Base-by-base conservation (phyloP, 2,888 invertebrate genomes). In the Tromatobia lineatoria region DNA sequence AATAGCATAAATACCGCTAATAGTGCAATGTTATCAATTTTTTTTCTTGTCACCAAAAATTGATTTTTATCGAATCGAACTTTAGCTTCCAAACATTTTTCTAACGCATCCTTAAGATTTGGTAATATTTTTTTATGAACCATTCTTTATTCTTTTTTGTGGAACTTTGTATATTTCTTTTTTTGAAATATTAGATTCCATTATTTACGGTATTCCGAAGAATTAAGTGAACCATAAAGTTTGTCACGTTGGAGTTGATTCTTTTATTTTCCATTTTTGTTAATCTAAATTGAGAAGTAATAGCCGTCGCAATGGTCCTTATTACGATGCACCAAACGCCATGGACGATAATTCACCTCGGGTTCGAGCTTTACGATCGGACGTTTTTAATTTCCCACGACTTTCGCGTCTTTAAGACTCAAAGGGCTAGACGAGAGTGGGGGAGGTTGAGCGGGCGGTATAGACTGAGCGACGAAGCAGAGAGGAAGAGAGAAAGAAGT, bases 361-460 rank as follows among this genome's bases (percentile, higher is more conserved):
- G 89, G 64, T 90, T 90, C 91, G 87, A 88, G 90, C 90, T 93
- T 93, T 92, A 92, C 90, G 92, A 92, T 92, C 92, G 89, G 91
- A 92, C 93, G 92, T 93, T 93, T 93, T 93, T 93, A 93, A 93
- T 93, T 93, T 93, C 90, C 93, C 91, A 81, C 76, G 50, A 54
- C 77, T 67, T 18, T 57, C 70, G 64, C 59, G 69, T 70, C 84
- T 69, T 57, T 78, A 50, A 64, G 54, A 70, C 82, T 84, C 78
- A 66, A 79, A 75, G 75, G 47, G 64, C 54, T 42, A 13, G 29
- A 47, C 77, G 57, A 78, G 67, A 67, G 47, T 29, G 29, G 18
- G 20, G 18, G 13, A 29, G 29, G 13, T n/a, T 38, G 18, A 18
- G 42, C 2, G 15, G n/a, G 45, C 18, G 59, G 47, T 29, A 86